A percentile compares a stretch with the other conserved stretches of the same genome.
phyloP scores from a whole-genome alignment of 2,888 invertebrate species.

The Exephanes ischioxanthus region DNA sequence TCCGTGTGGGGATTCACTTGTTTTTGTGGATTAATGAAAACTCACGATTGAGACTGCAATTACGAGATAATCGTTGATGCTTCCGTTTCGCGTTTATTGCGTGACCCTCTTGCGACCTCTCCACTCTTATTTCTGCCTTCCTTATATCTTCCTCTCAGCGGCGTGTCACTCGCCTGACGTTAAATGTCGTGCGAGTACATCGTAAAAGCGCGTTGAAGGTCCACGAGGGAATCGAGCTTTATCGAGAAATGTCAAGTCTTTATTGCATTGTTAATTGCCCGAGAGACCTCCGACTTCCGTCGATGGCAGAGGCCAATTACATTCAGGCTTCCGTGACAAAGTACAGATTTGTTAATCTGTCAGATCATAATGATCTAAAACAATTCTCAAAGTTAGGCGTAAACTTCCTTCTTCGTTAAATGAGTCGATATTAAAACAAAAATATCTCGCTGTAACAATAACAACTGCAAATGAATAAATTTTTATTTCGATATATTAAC shows the following conservation, averaged over 20 bases:
- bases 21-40: constrained; percentile 6
- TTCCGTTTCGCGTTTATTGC: constrained; percentile 61
- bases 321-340: neutral
- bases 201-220: constrained; percentile 39
- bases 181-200: constrained; percentile 43
- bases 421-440: neutral
- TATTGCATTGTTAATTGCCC: constrained; percentile 39
- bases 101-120: constrained; percentile 49
- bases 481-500: neutral
- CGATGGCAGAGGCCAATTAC: neutral
- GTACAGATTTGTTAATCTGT: neutral
- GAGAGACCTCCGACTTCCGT: constrained; percentile 30
- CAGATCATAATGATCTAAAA: neutral
- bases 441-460: neutral
- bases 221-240: constrained; percentile 24
- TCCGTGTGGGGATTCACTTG: neutral
- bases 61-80: constrained; percentile 58
- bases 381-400: neutral
- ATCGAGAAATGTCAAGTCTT: constrained; percentile 32
- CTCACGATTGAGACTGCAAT: constrained; percentile 5
- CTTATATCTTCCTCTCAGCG: constrained; percentile 13
- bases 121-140: constrained; percentile 25
- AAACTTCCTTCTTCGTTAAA: neutral
- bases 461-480: neutral
- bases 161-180: constrained; percentile 20